These are phyloP conservation scores for Leuciscus idus DNA, from an alignment of 2,113 vertebrate species.

Conservation along the genomic window DNA sequence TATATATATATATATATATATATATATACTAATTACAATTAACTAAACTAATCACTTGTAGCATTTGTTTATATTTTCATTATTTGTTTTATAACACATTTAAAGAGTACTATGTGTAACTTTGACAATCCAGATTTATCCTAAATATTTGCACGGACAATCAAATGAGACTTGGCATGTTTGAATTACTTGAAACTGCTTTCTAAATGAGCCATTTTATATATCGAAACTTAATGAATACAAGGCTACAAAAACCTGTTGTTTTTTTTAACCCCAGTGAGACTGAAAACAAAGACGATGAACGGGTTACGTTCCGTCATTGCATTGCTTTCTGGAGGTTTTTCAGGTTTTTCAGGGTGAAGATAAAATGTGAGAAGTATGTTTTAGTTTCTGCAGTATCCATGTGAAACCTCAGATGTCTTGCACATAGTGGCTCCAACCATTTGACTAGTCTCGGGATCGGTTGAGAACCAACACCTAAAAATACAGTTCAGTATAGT, in stretches of 20 bases:
- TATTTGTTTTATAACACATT: neutral
- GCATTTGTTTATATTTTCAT: no score
- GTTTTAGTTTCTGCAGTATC: neutral
- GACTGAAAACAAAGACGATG: constrained; percentile 64
- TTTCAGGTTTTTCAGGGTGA: constrained; percentile 55
- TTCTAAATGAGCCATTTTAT: constrained; percentile 46
- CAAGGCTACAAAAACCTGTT: constrained; percentile 63
- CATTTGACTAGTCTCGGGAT: neutral
- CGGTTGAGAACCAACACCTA: constrained; percentile 12
- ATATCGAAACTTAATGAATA: constrained; percentile 47
- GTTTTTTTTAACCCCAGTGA: constrained; percentile 60
- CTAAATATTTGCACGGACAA: neutral
- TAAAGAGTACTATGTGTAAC: neutral
- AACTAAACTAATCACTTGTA: no score
- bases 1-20: no score
- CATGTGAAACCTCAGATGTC: constrained; percentile 24
- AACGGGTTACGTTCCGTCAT: constrained; percentile 64
- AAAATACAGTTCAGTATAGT: constrained; percentile 3
- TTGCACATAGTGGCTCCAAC: neutral
- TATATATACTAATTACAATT: no score
- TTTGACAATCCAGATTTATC: no score
- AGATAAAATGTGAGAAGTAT: constrained; percentile 31
- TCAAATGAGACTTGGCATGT: neutral
- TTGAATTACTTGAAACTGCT: constrained; percentile 46
- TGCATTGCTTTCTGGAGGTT: constrained; percentile 46